Conservation (phyloP, 1,140 invertebrate species). For the Parasteatoda tepidariorum region DNA sequence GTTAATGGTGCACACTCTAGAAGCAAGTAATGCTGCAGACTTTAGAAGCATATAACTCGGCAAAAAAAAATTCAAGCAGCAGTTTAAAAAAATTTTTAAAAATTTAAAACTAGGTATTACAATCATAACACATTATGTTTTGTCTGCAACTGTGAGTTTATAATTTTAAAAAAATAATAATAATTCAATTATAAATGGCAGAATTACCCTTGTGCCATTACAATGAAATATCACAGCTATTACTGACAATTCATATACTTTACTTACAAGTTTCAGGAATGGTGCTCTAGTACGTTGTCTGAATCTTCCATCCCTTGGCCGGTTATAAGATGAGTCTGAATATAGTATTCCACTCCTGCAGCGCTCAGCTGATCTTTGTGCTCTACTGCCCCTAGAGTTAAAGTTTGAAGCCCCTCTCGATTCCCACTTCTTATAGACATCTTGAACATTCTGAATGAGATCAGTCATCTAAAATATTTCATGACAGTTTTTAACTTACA, state of each 20-base stretch:
- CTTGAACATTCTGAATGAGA: constrained; percentile 30
- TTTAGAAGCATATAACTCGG: no score
- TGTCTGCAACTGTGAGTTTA: neutral
- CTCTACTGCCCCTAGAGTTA: neutral
- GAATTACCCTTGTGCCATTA: neutral
- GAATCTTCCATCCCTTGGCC: constrained; percentile 1
- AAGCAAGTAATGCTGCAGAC: no score
- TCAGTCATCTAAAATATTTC: no score
- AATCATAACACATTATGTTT: neutral
- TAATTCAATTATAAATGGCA: neutral
- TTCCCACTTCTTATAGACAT: constrained; percentile 43
- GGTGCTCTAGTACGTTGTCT: neutral
- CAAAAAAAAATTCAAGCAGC: no score
- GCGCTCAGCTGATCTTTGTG: neutral
- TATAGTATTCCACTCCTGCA: neutral
- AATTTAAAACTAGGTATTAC: neutral
- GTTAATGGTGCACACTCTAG: no score
- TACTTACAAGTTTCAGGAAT: constrained; percentile 14
- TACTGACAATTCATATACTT: neutral
- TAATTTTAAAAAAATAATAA: neutral
- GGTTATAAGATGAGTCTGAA: neutral
- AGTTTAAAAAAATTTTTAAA: neutral
- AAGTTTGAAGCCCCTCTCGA: neutral
- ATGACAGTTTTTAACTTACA: no score
- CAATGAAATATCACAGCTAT: neutral